phyloP scores from a whole-genome alignment of 2,888 invertebrate species.

The Leistus spinibarbis region DNA sequence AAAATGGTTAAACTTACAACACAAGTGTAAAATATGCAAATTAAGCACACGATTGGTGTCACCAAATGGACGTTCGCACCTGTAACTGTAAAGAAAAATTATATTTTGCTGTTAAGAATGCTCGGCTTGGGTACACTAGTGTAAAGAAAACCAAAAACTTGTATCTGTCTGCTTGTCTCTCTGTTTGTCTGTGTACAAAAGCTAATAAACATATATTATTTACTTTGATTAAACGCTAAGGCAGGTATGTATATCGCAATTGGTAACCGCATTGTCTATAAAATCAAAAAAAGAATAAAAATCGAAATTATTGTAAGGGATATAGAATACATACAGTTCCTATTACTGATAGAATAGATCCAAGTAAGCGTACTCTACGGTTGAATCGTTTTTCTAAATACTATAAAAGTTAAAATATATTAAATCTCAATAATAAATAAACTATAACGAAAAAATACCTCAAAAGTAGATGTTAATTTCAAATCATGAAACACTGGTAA shows the following conservation, averaged over 20 bases:
- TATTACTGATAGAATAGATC: conserved; percentile 71
- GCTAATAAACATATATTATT: too few species aligned
- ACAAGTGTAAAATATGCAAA: conserved; percentile 87
- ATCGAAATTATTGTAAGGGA: background rate
- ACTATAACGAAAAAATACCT: conserved; percentile 59
- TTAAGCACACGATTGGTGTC: conserved; percentile 80
- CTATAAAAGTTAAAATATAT: conserved; percentile 56
- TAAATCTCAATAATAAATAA: conserved; percentile 4
- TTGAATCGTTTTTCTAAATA: conserved; percentile 76
- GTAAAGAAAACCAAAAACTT: too few species aligned
- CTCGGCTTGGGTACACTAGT: too few species aligned
- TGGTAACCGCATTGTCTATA: conserved; percentile 77
- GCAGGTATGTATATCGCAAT: conserved; percentile 81
- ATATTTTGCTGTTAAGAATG: too few species aligned
- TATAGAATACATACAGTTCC: conserved; percentile 65
- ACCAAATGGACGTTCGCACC: conserved; percentile 81
- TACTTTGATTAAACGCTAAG: conserved; percentile 81
- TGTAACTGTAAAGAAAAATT: conserved; percentile 71
- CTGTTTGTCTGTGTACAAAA: too few species aligned
- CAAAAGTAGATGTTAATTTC: conserved; percentile 78
- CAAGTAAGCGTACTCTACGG: conserved; percentile 70
- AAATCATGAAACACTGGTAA: conserved; percentile 77
- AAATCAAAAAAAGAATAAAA: background rate
- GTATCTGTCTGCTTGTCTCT: too few species aligned
- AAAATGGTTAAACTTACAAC: conserved; percentile 73